Percentiles rank a stretch among this genome's conserved stretches.
Conservation (phyloP, 2,888 invertebrate genomes). For the Fabriciana adippe region DNA sequence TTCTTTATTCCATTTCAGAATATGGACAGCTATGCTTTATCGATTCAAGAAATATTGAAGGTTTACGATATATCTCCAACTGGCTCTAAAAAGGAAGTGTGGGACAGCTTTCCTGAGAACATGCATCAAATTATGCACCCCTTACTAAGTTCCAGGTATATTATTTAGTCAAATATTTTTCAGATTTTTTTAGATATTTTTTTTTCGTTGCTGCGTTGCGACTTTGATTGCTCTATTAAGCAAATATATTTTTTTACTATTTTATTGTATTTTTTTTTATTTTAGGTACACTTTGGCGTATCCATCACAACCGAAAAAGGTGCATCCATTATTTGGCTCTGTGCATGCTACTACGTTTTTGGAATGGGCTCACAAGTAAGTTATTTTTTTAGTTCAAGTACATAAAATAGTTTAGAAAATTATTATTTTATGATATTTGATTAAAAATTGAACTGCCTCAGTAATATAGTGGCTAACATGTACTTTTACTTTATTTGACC, state of each 20-base stretch:
- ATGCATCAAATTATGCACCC: conserved; percentile 90
- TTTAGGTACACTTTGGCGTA: conserved; percentile 74
- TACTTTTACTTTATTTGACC: no score
- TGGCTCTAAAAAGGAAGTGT: conserved; percentile 83
- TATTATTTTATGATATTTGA: no score
- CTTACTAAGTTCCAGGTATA: conserved; percentile 86
- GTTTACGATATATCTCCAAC: conserved; percentile 86
- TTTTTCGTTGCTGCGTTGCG: not conserved
- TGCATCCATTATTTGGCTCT: conserved; percentile 86
- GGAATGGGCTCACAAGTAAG: conserved; percentile 88
- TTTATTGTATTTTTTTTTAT: conserved; percentile 1
- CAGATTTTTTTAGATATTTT: not conserved
- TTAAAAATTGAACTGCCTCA: no score
- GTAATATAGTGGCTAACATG: no score
- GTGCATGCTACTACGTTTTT: conserved; percentile 85
- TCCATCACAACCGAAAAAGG: conserved; percentile 70
- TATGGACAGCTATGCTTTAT: conserved; percentile 90
- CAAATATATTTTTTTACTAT: not conserved
- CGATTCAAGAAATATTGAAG: conserved; percentile 90
- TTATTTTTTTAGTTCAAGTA: not conserved
- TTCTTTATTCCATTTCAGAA: conserved; percentile 65
- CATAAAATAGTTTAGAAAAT: no score
- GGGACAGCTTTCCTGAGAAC: conserved; percentile 86
- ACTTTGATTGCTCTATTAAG: not conserved
- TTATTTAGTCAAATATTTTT: not conserved